Evolutionary conservation across 2,113 vertebrate species (phyloP), one percentile per base, ranked within the genome.

Genomic region (Vombatus ursinus): DNA sequence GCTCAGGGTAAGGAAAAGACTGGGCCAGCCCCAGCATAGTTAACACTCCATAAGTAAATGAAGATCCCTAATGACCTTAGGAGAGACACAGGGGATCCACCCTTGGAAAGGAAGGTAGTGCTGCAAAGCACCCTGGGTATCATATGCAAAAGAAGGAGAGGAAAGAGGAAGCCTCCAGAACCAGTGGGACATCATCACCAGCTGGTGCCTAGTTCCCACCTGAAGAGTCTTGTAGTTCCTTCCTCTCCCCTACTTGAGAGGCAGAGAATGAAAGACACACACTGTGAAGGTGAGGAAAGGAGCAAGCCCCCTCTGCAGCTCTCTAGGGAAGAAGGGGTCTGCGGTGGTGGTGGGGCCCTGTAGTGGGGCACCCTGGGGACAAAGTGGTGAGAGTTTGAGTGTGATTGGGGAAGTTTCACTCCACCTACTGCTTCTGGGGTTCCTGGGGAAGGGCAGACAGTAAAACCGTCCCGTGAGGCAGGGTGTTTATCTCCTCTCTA

Each of bases 101-200:
- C 89, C 61, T 92, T 89, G 93, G 97, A 95, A 96, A 97, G 77
- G 77, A 91, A 92, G 96, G 53, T 19, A 53, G 47, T 94, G 7
- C 90, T 94, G 77, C 93, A 96, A 97, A 84, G 57, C 57, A 95
- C 44, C 12, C 0, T 93, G 92, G 84, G 92, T 97, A 96, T 97
- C 97, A 98, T 96, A 96, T 95, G 96, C 57, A 97, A 95, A 98
- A 97, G 92, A 90, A 31, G 96, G 90, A 52, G 94, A 94, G 77
- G 97, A 96, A 84, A 89, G 50, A 97, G 92, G 51, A 94, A 50
- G 53, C 37, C 31, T 50, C 6, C 57, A 52, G 61, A 94, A 94
- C 95, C 96, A 92, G 94, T 97, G 95, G 48, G 52, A 48, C 94
- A 96, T 96, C 77, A 95, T 96, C 91, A 90, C 61, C 95, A 93